Base-by-base conservation (phyloP, 2,888 invertebrate genomes). In the Meghimatium bilineatum region DNA sequence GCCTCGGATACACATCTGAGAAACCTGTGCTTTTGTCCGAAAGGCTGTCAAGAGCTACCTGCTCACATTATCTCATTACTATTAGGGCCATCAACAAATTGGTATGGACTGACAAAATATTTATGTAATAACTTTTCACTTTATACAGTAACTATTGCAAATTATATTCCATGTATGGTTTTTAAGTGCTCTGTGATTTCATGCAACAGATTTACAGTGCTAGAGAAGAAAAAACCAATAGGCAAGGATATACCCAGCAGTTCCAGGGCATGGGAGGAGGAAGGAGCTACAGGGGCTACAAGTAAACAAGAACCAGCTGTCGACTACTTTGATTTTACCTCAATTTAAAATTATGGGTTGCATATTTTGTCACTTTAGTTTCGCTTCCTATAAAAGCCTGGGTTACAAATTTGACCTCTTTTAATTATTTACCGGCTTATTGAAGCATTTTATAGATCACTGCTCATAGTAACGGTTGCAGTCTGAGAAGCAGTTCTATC, bases 311-410 rank as follows among this genome's bases (percentile, higher is more conserved):
- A 88, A 72, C 86, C 89, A 69, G 87, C 87, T 12, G 88, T 91
- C 3, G 92, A 92, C 85, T 92, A 92, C 85, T 92, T 92, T 88
- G 92, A 92, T 80, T 90, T 90, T 80, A 88, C 89, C 44, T 84
- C 67, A 82, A 78, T 86, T 81, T 78, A 36, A 44, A 36, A 52
- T 36, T 6, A 12, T 1, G 32, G 44, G 44, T 44, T 44, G 44
- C 44, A 44, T 44, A 44, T 5, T 44, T 44, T 5, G 5, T 12
- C 12, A 44, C 44, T 44, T 44, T 44, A 8, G 12, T 12, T 44
- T 44, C 44, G 12, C 44, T 12, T 44, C 44, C 44, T 12, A n/a
- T n/a, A n/a, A n/a, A n/a, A n/a, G n/a, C n/a, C n/a, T n/a, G n/a
- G n/a, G n/a, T n/a, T n/a, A n/a, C n/a, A n/a, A n/a, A n/a, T n/a